phyloP scores from a whole-genome alignment of 2,113 vertebrate genomes.

The Mus spicilegus region DNA sequence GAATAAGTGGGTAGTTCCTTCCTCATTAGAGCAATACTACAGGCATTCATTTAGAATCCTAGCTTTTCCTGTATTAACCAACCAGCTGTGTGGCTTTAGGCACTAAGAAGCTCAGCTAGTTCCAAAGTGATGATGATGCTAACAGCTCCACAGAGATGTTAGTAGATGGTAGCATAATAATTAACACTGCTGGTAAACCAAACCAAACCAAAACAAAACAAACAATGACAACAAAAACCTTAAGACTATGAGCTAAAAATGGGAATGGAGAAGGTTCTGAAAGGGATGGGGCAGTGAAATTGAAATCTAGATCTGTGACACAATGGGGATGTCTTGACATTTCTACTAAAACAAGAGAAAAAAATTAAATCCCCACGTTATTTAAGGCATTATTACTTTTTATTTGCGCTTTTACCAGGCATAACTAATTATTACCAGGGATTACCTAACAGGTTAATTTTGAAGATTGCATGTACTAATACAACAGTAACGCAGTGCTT shows the following conservation, averaged over 20 bases:
- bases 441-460: conserved; percentile 39
- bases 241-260: background rate
- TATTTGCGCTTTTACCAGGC: background rate
- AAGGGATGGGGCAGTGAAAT: background rate
- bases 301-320: background rate
- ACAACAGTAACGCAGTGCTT: background rate
- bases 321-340: background rate
- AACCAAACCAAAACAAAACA: background rate
- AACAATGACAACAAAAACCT: too few species aligned
- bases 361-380: background rate
- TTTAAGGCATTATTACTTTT: conserved; percentile 38
- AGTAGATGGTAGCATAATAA: background rate
- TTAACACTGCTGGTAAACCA: background rate
- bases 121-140: background rate
- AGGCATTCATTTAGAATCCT: background rate
- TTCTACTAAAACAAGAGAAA: background rate
- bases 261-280: background rate
- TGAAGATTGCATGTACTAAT: conserved; percentile 27
- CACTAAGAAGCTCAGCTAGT: background rate
- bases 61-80: background rate
- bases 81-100: background rate
- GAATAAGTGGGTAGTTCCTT: background rate
- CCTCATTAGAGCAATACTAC: background rate
- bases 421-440: conserved; percentile 45
- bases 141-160: background rate